phyloP scores from a whole-genome alignment of 2,888 invertebrate genomes.

The Fragum fragum region DNA sequence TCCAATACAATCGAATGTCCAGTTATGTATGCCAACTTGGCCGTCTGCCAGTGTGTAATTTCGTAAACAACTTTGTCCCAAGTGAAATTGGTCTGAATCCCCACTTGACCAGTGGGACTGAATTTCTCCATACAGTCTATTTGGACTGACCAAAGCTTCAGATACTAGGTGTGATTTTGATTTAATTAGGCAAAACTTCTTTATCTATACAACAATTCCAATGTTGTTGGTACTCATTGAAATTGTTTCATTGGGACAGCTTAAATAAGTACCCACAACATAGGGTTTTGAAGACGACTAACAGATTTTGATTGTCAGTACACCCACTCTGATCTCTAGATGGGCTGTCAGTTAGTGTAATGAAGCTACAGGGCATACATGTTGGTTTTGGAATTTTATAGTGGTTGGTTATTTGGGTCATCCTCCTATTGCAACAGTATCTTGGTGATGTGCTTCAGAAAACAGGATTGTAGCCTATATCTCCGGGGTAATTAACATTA shows the following conservation, averaged over 20 bases:
- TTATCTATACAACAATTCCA: not conserved
- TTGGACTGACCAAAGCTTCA: too few species aligned
- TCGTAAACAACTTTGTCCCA: conserved; percentile 24
- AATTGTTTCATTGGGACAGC: conserved; percentile 4
- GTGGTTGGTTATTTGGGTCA: conserved; percentile 31
- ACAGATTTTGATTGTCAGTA: not conserved
- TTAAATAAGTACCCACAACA: not conserved
- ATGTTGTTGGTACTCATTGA: not conserved
- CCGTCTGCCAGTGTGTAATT: conserved; percentile 28
- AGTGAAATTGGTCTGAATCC: conserved; percentile 17
- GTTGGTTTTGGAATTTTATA: conserved; percentile 28
- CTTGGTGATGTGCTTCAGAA: not conserved
- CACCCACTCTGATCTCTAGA: not conserved
- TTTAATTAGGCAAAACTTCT: not conserved
- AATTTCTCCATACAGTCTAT: too few species aligned
- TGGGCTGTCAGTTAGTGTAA: conserved; percentile 1
- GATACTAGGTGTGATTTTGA: not conserved
- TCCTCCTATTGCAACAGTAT: not conserved
- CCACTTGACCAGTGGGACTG: conserved; percentile 8
- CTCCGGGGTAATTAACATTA: too few species aligned
- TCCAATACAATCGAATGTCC: conserved; percentile 20
- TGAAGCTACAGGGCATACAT: conserved; percentile 10
- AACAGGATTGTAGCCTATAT: not conserved
- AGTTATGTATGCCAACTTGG: conserved; percentile 20
- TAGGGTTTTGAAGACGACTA: not conserved